Evolutionary conservation across 2,888 invertebrate species (phyloP).

Genomic region (Julus scandinavius): DNA sequence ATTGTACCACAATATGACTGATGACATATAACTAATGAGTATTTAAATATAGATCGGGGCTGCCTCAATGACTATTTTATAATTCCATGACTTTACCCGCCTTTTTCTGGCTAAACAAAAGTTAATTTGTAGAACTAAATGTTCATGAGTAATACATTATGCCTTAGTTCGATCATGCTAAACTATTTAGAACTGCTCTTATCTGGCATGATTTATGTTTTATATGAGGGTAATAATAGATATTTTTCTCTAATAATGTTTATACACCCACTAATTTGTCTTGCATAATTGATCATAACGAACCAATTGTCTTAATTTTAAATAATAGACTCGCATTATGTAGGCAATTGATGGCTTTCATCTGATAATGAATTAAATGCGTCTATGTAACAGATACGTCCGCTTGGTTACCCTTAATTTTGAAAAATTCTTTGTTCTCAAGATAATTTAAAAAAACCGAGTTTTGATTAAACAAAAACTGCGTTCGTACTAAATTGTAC

Average conservation of each 20-base stretch:
- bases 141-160: neutral
- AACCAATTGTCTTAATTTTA: conserved; percentile 18
- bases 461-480: too few relatives aligned
- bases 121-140: neutral
- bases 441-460: too few relatives aligned
- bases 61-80: neutral
- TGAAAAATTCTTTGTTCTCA: too few relatives aligned
- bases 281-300: conserved; percentile 10
- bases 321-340: conserved; percentile 1
- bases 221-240: neutral
- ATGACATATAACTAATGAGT: too few relatives aligned
- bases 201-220: neutral
- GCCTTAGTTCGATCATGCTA: neutral
- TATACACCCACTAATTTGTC: neutral
- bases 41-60: too few relatives aligned
- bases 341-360: neutral
- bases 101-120: neutral
- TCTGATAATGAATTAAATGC: neutral
- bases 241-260: neutral
- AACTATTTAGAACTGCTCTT: neutral
- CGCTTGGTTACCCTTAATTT: too few relatives aligned
- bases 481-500: too few relatives aligned
- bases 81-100: neutral
- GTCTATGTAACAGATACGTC: neutral
- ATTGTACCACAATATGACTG: too few relatives aligned